Evolutionary conservation across 2,797 vertebrate genomes (phyloP), one percentile per base, ranked within the genome.

Genomic region (Sebastes trivittatus): DNA sequence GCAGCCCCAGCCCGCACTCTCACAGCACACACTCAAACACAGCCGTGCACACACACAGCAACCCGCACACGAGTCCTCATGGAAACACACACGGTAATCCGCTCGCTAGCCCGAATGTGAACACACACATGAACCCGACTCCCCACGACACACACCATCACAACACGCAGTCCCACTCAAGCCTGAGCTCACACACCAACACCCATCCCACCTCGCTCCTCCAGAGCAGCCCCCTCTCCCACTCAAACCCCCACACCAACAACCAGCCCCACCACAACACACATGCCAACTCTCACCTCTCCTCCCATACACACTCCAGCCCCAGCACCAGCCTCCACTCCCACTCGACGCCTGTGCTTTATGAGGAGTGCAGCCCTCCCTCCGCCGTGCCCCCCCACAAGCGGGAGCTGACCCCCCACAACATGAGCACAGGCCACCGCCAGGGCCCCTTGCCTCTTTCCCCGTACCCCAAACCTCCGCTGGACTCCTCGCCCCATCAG

Each of bases 401-500:
- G 93, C 96, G 97, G 92, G 97, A 98, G 86, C 94, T 97, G 86
- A 81, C 92, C 58, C 71, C 92, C 32, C 94, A 92, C 18, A 49
- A 83, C 73, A 90, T 95, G 88, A 93, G 90, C 85, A 82, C 94
- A 42, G 93, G 93, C 72, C 92, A 86, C 95, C 97, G 95, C 95
- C 98, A 96, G 85, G 96, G 95, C 85, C 94, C 95, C 66, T 93
- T 97, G 88, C 96, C 85, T 59, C 93, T 87, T 64, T 94, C 94
- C 27, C 92, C 95, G 1, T 96, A 95, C 88, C 82, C 93, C 76
- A 96, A 96, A 91, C 92, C 93, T 56, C 95, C 97, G 92, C 96
- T 97, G 92, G 98, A 98, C 93, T 96, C 97, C 89, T 98, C 97
- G 86, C 97, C 97, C 6, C 95, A 97, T 95, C 64, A 96, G 93